phyloP scores from a whole-genome alignment of 2,888 invertebrate genomes.

The Mallateleia sp. region DNA sequence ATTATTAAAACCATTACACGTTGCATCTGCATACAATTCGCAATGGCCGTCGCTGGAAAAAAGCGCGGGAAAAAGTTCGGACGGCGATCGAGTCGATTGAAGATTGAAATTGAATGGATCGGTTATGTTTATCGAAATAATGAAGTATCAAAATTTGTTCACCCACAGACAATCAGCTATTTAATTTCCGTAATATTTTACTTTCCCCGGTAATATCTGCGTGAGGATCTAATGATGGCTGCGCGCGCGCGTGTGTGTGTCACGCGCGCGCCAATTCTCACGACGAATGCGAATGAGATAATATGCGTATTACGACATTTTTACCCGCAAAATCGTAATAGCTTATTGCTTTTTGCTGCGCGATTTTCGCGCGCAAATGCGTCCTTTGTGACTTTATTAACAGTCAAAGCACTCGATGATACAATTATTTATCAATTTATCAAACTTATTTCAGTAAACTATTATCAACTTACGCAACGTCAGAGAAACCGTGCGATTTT shows the following conservation, averaged over 20 bases:
- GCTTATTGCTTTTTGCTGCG: conserved; percentile 57
- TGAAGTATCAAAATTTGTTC: conserved; percentile 44
- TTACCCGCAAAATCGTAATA: conserved; percentile 51
- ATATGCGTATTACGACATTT: conserved; percentile 63
- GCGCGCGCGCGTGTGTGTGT: conserved; percentile 49
- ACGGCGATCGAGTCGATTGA: background rate
- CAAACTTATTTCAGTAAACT: too few species aligned
- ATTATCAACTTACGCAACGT: too few species aligned
- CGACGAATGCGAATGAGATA: conserved; percentile 68
- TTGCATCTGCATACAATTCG: conserved; percentile 24
- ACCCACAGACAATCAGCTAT: conserved; percentile 30
- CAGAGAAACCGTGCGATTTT: too few species aligned
- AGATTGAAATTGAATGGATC: background rate
- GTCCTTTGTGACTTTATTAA: conserved; percentile 43
- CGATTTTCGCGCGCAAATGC: conserved; percentile 40
- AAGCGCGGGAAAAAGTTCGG: conserved; percentile 27
- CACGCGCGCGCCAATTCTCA: conserved; percentile 74
- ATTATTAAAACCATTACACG: conserved; percentile 39
- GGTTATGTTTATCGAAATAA: background rate
- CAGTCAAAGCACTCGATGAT: background rate
- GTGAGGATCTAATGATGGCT: conserved; percentile 52
- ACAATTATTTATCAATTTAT: too few species aligned
- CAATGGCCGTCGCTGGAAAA: conserved; percentile 21
- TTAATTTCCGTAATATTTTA: conserved; percentile 71
- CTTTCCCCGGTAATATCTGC: conserved; percentile 67